Evolutionary conservation across 2,113 vertebrate species (phyloP), one percentile per base, ranked within the genome.

Genomic region (Oxygymnocypris stewartii): DNA sequence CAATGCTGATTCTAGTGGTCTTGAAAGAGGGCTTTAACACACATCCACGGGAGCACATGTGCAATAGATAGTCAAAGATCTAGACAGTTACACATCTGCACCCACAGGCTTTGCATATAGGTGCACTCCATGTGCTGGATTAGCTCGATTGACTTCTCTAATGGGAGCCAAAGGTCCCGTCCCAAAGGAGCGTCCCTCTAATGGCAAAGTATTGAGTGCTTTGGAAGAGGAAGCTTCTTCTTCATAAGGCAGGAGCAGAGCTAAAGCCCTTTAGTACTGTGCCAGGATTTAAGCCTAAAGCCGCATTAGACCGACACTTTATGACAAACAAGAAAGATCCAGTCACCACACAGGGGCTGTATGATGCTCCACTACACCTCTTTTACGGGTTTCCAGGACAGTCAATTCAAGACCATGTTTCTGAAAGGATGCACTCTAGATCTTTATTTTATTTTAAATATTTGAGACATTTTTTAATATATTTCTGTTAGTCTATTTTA

Each of bases 141-240:
- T 92, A 95, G 92, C 91, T 89, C 90, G 92, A 94, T 94, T 93
- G 93, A 93, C 92, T 93, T 92, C 87, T 93, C 92, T 94, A 94
- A 94, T 94, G 93, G 92, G 90, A 91, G 92, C 90, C 93, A 92
- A 91, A 94, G 94, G 93, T 93, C 93, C 91, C 82, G 90, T 92
- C 94, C 93, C 94, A 87, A 1, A 75, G 90, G 94, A 92, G 86
- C 37, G 16, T 81, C 13, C 16, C 88, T 75, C 92, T 95, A 94
- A 95, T 95, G 93, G 94, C 91, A 90, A 94, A 93, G 91, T 95
- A 95, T 95, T 93, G 94, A 95, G 93, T 94, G 92, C 90, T 93
- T 92, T 90, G 90, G 92, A 91, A 65, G 90, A 90, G 90, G 88
- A 91, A 90, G 87, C 92, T 92, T 94, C 92, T 90, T 91, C 89